Base-by-base conservation (phyloP, 2,113 vertebrate species). In the Osmerus mordax region DNA sequence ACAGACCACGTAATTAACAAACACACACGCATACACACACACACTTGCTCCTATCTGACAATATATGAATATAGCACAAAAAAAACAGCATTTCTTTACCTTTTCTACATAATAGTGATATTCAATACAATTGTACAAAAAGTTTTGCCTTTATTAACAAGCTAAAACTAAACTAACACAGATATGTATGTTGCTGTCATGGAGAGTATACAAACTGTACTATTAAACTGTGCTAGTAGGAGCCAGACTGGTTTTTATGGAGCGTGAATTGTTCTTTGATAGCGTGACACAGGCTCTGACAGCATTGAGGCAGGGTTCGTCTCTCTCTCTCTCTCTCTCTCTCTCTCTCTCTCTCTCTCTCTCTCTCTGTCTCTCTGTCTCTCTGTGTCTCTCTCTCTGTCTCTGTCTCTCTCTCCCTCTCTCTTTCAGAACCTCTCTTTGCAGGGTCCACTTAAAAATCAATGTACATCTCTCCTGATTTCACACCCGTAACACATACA, bases 1-100 rank as follows among this genome's bases (percentile, higher is more conserved):
- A 90, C 89, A 89, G 86, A 89, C 90, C 83, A 84, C 86, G 89
- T 92, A 92, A 92, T 93, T 92, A 92, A 91, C 91, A 91, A 92
- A 92, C 90, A 88, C 89, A 89, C 32, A 36, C 29, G 29, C 32
- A 36, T 0, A 36, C 32, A 36, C 32, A 36, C 5, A 36, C 89
- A 90, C 82, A 86, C 91, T 92, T 91, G 90, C 89, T 92, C 84
- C 90, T 90, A 91, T 90, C 88, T 89, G 89, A 90, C 90, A 88
- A 87, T 87, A 88, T 89, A 89, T 89, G 90, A 89, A 90, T 88
- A 87, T 89, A 88, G 84, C 89, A 79, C 86, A 91, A 91, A 89
- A 91, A 87, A 91, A 88, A 83, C 84, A 85, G 83, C 78, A 78
- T 89, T 86, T 87, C 87, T 90, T 87, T 87, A 86, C 87, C 84